phyloP scores from a whole-genome alignment of 2,888 invertebrate species.

The Ferrisia virgata region DNA sequence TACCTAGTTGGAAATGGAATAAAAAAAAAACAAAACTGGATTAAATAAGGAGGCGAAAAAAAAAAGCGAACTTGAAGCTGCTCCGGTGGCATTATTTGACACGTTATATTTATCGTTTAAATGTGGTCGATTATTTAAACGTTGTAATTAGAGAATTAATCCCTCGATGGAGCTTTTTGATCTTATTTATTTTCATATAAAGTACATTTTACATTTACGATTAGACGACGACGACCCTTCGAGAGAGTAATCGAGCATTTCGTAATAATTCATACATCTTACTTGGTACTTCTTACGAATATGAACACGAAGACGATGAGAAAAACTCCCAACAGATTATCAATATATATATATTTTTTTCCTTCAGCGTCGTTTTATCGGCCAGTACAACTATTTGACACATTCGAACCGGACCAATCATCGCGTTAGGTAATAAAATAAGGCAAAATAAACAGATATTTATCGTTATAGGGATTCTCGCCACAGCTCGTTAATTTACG shows the following conservation, averaged over 20 bases:
- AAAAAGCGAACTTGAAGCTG: not conserved
- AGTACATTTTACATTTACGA: too few relatives aligned
- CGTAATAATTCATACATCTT: too few relatives aligned
- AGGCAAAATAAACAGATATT: conserved; percentile 12
- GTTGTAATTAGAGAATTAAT: conserved; percentile 17
- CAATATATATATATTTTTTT: too few relatives aligned
- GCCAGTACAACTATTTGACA: not conserved
- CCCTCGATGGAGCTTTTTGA: not conserved
- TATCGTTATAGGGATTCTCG: not conserved
- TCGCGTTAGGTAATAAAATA: not conserved
- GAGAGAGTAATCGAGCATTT: too few relatives aligned
- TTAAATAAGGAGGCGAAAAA: not conserved
- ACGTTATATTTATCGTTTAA: not conserved
- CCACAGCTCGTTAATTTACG: conserved; percentile 19
- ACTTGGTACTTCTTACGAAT: too few relatives aligned
- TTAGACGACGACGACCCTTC: not conserved
- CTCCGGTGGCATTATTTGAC: not conserved
- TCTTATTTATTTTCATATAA: not conserved
- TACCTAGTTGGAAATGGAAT: not conserved
- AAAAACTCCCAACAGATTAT: not conserved
- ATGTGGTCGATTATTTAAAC: not conserved
- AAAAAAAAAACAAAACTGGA: not conserved
- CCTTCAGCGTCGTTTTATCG: too few relatives aligned
- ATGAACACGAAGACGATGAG: not conserved
- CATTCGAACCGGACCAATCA: conserved; percentile 9